Evolutionary conservation across 2,797 vertebrate species (phyloP), one percentile per base, ranked within the genome.

Genomic region (Sebastes miniatus): DNA sequence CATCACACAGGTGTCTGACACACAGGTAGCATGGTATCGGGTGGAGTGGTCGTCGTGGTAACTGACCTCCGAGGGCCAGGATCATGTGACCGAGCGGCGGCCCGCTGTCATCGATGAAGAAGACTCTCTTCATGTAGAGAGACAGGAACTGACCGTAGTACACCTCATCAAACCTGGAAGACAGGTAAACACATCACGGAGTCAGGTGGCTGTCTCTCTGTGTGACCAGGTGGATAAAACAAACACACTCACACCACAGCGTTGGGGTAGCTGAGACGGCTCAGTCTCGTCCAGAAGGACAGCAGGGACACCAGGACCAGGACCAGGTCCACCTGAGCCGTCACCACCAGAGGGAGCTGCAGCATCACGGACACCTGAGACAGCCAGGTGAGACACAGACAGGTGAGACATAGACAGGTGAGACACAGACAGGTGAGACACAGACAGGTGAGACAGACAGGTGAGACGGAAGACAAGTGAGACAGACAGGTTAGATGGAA

Each of bases 61-160:
- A 90, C 91, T 47, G 86, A 99, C 98, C 98, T 97, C 98, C 98
- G 4, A 98, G 87, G 6, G 98, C 97, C 54, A 99, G 93, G 78
- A 99, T 95, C 97, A 98, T 97, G 91, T 99, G 98, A 79, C 98
- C 98, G 0, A 99, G 93, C 0, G 98, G 98, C 0, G 98, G 97
- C 4, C 98, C 98, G 0, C 98, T 99, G 91, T 98, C 97, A 65
- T 99, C 98, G 34, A 99, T 87, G 18, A 99, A 99, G 91, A 99
- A 99, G 54, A 97, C 93, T 66, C 96, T 96, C 89, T 98, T 99
- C 97, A 98, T 97, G 91, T 99, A 99, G 20, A 99, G 96, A 0
- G 98, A 99, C 80, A 99, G 93, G 0, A 98, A 99, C 76, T 98
- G 98, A 18, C 98, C 98, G 1, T 99, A 99, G 77, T 99, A 99